Conservation (phyloP, 2,888 invertebrate species). For the Choristoneura rosaceana region DNA sequence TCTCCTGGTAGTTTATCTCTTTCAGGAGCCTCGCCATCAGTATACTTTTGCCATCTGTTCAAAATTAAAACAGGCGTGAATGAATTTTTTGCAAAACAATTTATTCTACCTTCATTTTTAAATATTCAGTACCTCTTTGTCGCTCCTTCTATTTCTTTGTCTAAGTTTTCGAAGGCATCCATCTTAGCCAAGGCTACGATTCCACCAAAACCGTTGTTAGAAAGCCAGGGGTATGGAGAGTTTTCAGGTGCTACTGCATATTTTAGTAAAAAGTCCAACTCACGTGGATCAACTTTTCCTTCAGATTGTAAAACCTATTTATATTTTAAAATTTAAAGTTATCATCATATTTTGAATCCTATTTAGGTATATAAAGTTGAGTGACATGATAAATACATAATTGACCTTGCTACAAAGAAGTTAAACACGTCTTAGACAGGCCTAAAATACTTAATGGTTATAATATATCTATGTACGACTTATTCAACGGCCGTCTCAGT, state of each 20-base stretch:
- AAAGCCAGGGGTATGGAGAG: constrained; percentile 94
- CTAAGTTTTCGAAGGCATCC: constrained; percentile 93
- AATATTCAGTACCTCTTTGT: constrained; percentile 86
- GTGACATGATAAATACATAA: no score
- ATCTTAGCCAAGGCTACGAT: constrained; percentile 91
- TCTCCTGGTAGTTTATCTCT: constrained; percentile 97
- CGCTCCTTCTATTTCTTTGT: constrained; percentile 96
- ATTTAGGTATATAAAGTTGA: no score
- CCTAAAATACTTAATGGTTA: no score
- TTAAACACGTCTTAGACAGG: no score
- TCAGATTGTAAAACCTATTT: constrained; percentile 74
- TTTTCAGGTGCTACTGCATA: constrained; percentile 91
- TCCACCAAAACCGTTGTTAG: constrained; percentile 92
- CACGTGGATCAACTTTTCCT: constrained; percentile 89
- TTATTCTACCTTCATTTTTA: no score
- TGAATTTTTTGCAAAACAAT: background rate
- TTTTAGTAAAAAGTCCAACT: constrained; percentile 94
- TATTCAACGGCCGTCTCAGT: no score
- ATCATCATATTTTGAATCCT: background rate
- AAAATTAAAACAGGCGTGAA: background rate
- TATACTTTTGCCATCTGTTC: constrained; percentile 94
- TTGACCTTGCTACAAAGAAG: no score
- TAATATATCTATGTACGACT: no score
- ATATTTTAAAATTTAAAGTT: background rate
- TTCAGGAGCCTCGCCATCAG: constrained; percentile 96